These are phyloP conservation scores for Crypturellus undulatus DNA, from an alignment of 2,113 vertebrate species.

Conservation along the genomic window DNA sequence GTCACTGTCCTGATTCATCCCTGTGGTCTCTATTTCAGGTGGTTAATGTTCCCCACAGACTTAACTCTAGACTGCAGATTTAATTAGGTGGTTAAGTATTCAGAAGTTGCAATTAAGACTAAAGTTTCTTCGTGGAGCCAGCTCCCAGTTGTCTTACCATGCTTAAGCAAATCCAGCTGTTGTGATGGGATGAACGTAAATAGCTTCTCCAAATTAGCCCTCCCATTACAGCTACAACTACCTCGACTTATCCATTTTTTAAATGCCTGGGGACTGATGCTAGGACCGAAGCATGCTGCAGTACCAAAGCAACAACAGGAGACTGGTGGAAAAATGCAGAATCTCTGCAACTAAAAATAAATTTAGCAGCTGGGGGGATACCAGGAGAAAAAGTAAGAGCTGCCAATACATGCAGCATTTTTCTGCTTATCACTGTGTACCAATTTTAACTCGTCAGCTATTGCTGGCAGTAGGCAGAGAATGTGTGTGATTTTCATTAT, in stretches of 20 bases:
- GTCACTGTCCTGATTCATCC: neutral
- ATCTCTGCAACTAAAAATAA: conserved; percentile 39
- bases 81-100: neutral
- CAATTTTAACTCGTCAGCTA: conserved; percentile 43
- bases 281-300: neutral
- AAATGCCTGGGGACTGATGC: neutral
- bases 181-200: neutral
- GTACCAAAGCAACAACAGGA: neutral
- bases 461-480: conserved; percentile 31
- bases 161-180: conserved; percentile 22
- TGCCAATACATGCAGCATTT: conserved; percentile 46
- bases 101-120: neutral
- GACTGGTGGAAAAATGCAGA: neutral
- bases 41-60: neutral
- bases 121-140: neutral
- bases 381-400: neutral
- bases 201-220: neutral
- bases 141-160: neutral
- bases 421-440: conserved; percentile 4
- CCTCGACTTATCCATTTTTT: neutral
- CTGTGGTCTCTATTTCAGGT: neutral
- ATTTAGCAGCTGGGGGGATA: conserved; percentile 7
- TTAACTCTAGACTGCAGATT: neutral
- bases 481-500: conserved; percentile 45
- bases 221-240: neutral